Base-by-base conservation (phyloP, 2,888 invertebrate genomes). In the Escarpia spicata region DNA sequence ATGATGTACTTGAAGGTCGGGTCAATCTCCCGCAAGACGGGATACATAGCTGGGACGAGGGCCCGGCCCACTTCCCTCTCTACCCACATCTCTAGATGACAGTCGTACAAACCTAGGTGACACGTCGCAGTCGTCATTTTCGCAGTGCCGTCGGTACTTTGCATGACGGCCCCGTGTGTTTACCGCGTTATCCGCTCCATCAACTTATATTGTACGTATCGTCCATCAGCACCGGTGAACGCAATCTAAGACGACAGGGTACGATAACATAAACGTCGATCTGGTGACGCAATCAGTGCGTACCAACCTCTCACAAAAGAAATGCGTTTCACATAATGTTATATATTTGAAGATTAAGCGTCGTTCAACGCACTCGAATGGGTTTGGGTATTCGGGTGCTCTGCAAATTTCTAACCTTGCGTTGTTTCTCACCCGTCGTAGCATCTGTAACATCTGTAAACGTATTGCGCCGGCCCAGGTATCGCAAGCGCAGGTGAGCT, bases 11-110 rank as follows among this genome's bases (percentile, higher is more conserved):
- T 75, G 75, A 75, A 75, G 19, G 75, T 75, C 75, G 75, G 75
- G 75, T 75, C 75, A 26, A 75, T 75, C 26, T 75, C 75, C 75
- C 75, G 75, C 75, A 75, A 75, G 75, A 75, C 75, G 75, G 75
- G 75, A 75, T 75, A 75, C 75, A 75, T 15, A 19, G 75, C 75
- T 26, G 75, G 75, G 26, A 75, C 75, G 75, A 75, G 75, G 26
- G 75, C 75, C 6, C 75, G 19, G 75, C 75, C 75, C 19, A 75
- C 75, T 19, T 75, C 75, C 19, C 75, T 75, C 3, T 75, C 75
- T n/a, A 75, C 75, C 75, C 75, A 75, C 75, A 75, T 75, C 26
- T 75, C 75, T 75, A 75, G 3, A n/a, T 75, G 75, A 26, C 75
- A 75, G 19, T 75, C 75, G 75, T 75, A 75, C 75, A 26, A n/a